Conservation (phyloP, 64 coral and sea anemone genomes). For the Montipora foliosa region DNA sequence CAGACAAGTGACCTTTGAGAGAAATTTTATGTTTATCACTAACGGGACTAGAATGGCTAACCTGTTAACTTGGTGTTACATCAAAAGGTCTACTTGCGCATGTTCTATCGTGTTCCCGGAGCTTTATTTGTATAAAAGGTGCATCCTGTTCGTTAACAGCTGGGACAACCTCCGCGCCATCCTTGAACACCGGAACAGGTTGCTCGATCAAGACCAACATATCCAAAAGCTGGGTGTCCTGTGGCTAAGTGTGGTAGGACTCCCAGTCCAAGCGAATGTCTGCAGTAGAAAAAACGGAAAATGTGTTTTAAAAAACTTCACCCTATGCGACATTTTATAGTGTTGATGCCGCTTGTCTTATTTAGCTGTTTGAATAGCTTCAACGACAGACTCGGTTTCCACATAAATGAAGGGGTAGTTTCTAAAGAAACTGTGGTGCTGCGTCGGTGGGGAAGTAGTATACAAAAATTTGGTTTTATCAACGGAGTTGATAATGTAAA, state of each 20-base stretch:
- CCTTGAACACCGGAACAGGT: constrained; percentile 70
- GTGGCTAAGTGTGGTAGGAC: constrained; percentile 71
- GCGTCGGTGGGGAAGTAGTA: no score
- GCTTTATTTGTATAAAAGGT: constrained; percentile 84
- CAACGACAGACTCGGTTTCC: no score
- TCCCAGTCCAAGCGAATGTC: constrained; percentile 98
- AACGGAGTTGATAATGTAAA: no score
- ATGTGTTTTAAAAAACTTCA: no score
- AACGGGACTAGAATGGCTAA: constrained; percentile 21
- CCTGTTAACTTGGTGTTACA: constrained; percentile 85
- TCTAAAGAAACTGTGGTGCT: no score
- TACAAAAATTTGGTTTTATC: no score
- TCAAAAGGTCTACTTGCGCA: constrained; percentile 74
- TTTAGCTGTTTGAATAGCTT: no score
- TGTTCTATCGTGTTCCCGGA: constrained; percentile 78
- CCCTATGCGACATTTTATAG: no score
- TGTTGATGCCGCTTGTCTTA: no score
- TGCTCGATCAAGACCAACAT: constrained; percentile 82
- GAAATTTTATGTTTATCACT: background rate
- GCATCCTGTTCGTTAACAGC: background rate
- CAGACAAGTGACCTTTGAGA: background rate
- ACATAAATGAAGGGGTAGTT: no score
- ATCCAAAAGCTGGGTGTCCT: constrained; percentile 85
- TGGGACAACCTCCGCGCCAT: constrained; percentile 71
- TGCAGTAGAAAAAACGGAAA: background rate